Conservation (phyloP, 2,797 vertebrate species). For the Margarornis squamiger region DNA sequence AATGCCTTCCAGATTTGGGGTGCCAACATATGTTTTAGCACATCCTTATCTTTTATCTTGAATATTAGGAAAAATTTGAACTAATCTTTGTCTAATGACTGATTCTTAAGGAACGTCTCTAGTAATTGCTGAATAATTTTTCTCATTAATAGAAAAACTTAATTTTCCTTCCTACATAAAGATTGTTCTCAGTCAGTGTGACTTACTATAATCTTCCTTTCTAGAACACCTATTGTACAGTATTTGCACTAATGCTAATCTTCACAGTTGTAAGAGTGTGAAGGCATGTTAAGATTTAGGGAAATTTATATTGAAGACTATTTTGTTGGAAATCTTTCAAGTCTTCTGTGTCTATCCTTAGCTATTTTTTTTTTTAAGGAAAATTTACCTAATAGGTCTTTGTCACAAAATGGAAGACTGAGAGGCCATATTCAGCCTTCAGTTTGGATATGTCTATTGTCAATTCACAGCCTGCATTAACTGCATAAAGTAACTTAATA, state of each 20-base stretch:
- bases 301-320: not conserved
- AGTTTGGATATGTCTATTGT: not conserved
- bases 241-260: not conserved
- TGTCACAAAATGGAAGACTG: not conserved
- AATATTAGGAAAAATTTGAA: not conserved
- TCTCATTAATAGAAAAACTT: not conserved
- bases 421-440: not conserved
- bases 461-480: not conserved
- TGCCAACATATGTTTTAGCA: not conserved
- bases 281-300: not conserved
- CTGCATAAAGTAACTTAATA: not conserved
- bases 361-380: not conserved
- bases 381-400: not conserved
- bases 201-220: not conserved
- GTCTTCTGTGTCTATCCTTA: not conserved
- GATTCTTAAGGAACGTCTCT: not conserved
- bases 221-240: not conserved
- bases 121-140: not conserved
- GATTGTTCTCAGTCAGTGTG: not conserved
- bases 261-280: not conserved
- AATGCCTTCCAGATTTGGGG: not conserved
- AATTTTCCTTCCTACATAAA: not conserved
- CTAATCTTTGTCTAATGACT: not conserved
- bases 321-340: not conserved
- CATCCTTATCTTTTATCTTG: not conserved